Base-by-base conservation (phyloP, 1,140 invertebrate genomes). In the Dendroctonus valens region DNA sequence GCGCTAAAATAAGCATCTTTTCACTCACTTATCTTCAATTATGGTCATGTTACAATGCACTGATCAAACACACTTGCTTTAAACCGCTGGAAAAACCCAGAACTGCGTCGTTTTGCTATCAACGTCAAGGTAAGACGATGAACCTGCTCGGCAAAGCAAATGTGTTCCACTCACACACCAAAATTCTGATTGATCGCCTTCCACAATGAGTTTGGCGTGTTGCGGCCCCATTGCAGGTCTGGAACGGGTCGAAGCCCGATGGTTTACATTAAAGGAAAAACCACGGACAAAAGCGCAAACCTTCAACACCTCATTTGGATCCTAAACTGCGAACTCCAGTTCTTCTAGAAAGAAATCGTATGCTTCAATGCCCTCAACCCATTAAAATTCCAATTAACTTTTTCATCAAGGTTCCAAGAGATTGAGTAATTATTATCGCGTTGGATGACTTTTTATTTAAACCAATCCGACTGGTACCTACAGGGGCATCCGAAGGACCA, bases 91-190 rank as follows among this genome's bases (percentile, higher is more conserved):
- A 46, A 14, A 2, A 14, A 46, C 9, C 9, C 9, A 46, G 44
- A 46, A 15, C 15, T 8, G 50, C 50, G 15, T n/a, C n/a, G 8
- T 51, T 51, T 40, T 41, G 38, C 39, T 55, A 55, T 55, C 53
- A 55, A 8, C 26, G 53, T 26, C 53, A 55, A 55, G 53, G 53
- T 55, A 55, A 55, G 53, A 40, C 53, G 53, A 55, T 55, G 53
- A 55, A 55, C 53, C 53, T 55, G 40, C 40, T 40, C 40, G 40
- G 53, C 39, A 41, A 40, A 39, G 40, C 41, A n/a, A 55, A 40
- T 11, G 53, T 55, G 9, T 41, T 55, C 8, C 41, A 55, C 41
- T 39, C 41, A 55, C 5, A 9, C 9, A n/a, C n/a, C n/a, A 41
- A 55, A 55, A 41, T 11, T 40, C 9, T 14, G 40, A 55, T 55